These are phyloP conservation scores for Fabriciana adippe DNA, from an alignment of 2,888 invertebrate genomes.

Conservation along the genomic window DNA sequence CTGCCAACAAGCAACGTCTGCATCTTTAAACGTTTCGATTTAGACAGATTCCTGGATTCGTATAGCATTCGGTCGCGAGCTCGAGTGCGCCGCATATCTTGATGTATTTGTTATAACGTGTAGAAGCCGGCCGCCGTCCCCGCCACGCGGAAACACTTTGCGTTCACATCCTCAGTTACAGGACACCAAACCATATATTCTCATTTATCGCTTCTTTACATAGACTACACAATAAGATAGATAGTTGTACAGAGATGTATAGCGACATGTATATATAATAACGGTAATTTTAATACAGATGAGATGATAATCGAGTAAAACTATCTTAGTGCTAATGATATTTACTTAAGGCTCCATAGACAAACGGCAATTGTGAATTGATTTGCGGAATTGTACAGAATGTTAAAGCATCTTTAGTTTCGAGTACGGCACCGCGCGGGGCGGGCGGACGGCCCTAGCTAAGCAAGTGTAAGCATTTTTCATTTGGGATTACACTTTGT, in stretches of 20 bases:
- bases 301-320: conserved; percentile 60
- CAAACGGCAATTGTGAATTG: conserved; percentile 65
- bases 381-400: conserved; percentile 73
- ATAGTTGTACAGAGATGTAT: conserved; percentile 78
- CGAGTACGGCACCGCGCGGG: conserved; percentile 62
- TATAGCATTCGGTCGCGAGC: conserved; percentile 46
- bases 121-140: conserved; percentile 72
- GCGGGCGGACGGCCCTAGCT: conserved; percentile 74
- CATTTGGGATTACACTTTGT: conserved; percentile 80
- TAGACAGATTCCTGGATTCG: not conserved
- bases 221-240: conserved; percentile 75
- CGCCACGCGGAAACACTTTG: conserved; percentile 67
- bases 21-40: too few relatives aligned
- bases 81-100: conserved; percentile 59
- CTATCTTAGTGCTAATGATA: conserved; percentile 78
- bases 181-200: conserved; percentile 48
- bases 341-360: conserved; percentile 77
- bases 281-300: conserved; percentile 79
- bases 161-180: conserved; percentile 77
- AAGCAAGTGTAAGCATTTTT: conserved; percentile 81
- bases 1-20: conserved; percentile 3
- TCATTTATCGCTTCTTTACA: conserved; percentile 67
- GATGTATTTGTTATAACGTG: conserved; percentile 81
- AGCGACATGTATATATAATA: conserved; percentile 72
- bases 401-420: conserved; percentile 73